Conservation (phyloP, 2,888 invertebrate species). For the Scaptomyza tumidula region DNA sequence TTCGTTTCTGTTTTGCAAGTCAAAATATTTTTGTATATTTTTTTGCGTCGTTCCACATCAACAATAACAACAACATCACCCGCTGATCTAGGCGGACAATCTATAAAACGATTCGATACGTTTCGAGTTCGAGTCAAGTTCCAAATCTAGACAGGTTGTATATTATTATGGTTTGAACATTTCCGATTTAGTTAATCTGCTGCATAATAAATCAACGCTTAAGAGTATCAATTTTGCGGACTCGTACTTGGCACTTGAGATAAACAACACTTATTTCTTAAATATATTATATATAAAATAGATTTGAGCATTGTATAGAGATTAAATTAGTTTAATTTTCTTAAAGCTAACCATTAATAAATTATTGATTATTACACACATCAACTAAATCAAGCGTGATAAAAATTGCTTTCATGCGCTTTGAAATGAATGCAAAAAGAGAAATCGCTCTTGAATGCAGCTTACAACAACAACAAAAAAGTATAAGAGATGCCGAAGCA, state of each 20-base stretch:
- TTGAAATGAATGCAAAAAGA: not conserved
- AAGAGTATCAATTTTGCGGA: conserved; percentile 25
- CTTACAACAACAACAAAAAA: not conserved
- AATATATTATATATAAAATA: too few species aligned
- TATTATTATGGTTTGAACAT: conserved; percentile 58
- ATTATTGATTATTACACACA: not conserved
- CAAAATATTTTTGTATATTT: conserved; percentile 59
- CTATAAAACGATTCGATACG: conserved; percentile 46
- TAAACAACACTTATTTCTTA: not conserved
- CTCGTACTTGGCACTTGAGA: not conserved
- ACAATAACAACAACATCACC: conserved; percentile 17
- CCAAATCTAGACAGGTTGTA: conserved; percentile 76
- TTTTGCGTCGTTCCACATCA: conserved; percentile 1
- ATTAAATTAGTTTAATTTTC: too few species aligned
- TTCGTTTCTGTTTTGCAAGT: conserved; percentile 33
- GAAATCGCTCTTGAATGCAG: conserved; percentile 8
- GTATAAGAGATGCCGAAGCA: not conserved
- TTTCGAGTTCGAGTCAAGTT: conserved; percentile 10
- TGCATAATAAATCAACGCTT: conserved; percentile 61
- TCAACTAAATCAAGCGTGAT: conserved; percentile 28
- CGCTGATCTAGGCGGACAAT: conserved; percentile 24
- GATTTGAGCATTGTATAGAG: too few species aligned
- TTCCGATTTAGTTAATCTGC: conserved; percentile 74
- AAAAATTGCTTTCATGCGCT: conserved; percentile 31
- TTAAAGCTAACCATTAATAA: too few species aligned